These are phyloP conservation scores for Phallusia fumigata DNA, from an alignment of 23 tunicate species.

Conservation along the genomic window DNA sequence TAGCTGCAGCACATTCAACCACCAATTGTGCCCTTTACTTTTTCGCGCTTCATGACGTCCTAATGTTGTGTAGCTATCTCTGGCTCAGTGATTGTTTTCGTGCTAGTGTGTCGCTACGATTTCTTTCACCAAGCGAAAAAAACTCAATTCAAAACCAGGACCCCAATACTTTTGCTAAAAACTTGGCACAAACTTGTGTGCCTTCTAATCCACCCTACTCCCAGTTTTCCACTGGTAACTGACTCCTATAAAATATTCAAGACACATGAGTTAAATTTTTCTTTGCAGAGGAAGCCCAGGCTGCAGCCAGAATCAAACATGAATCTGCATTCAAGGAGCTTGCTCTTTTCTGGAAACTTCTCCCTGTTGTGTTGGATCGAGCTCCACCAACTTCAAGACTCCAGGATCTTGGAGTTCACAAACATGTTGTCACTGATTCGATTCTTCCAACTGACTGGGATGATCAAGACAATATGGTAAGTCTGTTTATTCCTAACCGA, in stretches of 20 bases:
- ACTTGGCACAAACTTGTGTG: not conserved
- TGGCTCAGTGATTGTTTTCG: too few relatives aligned
- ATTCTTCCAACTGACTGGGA: conserved; percentile 76
- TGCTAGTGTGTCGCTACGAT: too few relatives aligned
- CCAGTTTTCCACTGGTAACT: too few relatives aligned
- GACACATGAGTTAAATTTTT: not conserved
- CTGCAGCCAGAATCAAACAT: conserved; percentile 24
- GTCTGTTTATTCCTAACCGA: not conserved
- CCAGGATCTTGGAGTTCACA: conserved; percentile 61
- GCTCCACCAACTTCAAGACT: conserved; percentile 47
- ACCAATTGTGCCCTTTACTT: too few relatives aligned
- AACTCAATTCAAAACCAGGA: too few relatives aligned
- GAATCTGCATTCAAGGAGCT: conserved; percentile 51
- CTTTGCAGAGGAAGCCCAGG: conserved; percentile 59
- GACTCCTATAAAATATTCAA: too few relatives aligned
- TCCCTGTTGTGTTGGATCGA: conserved; percentile 64
- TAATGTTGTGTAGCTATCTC: too few relatives aligned
- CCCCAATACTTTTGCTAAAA: too few relatives aligned
- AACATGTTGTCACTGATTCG: conserved; percentile 39
- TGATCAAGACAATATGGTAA: conserved; percentile 67
- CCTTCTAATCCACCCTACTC: too few relatives aligned
- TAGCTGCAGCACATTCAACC: too few relatives aligned
- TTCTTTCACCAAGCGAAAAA: too few relatives aligned
- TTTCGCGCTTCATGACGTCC: too few relatives aligned
- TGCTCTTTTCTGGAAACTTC: conserved; percentile 82